Evolutionary conservation across 2,797 vertebrate genomes (phyloP), one percentile per base, ranked within the genome.

Genomic region (Salmo trutta): DNA sequence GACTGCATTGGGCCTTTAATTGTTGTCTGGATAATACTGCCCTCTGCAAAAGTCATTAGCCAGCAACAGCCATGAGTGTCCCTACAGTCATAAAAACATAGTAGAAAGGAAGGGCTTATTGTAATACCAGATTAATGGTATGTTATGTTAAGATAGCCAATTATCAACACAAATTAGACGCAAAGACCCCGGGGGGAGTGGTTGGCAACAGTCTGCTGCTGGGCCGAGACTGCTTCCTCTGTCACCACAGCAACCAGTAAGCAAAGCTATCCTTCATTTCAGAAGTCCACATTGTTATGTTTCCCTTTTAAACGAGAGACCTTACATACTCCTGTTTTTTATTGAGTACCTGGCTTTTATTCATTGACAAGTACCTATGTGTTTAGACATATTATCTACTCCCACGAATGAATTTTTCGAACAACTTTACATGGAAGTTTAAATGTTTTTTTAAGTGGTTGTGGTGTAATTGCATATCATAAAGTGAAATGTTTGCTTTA

Each of bases 211-310:
- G 68, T 85, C 84, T 86, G 77, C 84, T 76, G 78, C 87, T 81
- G 65, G 70, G 75, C 53, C 75, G 64, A 79, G 82, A 79, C 82
- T 59, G 83, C 87, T 91, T 93, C 91, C 91, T 89, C 76, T 84
- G 90, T 86, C 84, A 68, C 93, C 75, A 91, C 88, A 74, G 91
- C 84, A 88, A 94, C 93, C 78, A 3, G 90, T 88, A 93, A 93
- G 91, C 90, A 95, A 94, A 94, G 87, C 87, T 81, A 76, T 90
- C 88, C 93, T 87, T 81, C 41, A 36, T 93, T 92, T 93, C 90
- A 91, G 62, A 56, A 77, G 79, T 17, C 64, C 15, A 79, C 75
- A 75, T 83, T 82, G 91, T 91, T 90, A 87, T 82, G 81, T 89
- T 90, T 73, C 83, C 85, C 76, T 91, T 87, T 83, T 79, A 87